Base-by-base conservation (phyloP, 2,888 invertebrate species). In the Microctonus brassicae region DNA sequence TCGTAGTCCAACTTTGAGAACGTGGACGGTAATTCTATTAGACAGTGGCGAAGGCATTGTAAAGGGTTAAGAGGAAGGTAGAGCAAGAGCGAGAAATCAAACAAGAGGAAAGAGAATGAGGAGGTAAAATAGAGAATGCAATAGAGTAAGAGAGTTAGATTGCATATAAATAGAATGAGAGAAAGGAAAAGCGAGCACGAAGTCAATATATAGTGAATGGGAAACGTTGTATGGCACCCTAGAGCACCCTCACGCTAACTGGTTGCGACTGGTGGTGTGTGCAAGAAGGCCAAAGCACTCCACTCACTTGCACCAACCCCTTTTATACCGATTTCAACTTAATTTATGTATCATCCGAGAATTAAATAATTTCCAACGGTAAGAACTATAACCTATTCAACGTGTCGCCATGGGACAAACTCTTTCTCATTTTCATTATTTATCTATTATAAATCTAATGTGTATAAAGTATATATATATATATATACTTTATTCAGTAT, bases 301-400 rank as follows among this genome's bases (percentile, higher is more conserved):
- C n/a, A n/a, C n/a, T n/a, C n/a, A n/a, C n/a, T n/a, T n/a, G n/a
- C n/a, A n/a, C n/a, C 78, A 79, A 83, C 83, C 86, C 87, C 87
- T 84, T 86, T 86, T 86, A 86, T 47, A 47, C 47, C 86, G 86
- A 87, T 86, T 87, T 81, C 80, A 80, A 82, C 85, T 87, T 87
- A 87, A 87, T 87, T 87, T 87, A 87, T 87, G 87, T 87, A 87
- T 87, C 87, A 87, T 87, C 86, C 86, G 87, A 87, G 87, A 87
- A 86, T 87, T 87, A 87, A 87, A 87, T 87, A 87, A 87, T 87
- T 87, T 87, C 86, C 83, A 84, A 85, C 75, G 71, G 77, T 68
- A 58, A 75, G 72, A 76, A 74, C 67, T 73, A 73, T 73, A 68
- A 72, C 70, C 64, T 29, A 1, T 20, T 34, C 13, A 55, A 42